These are phyloP conservation scores for Ceratosolen fusciceps DNA, from an alignment of 1,140 invertebrate species.

Conservation along the genomic window DNA sequence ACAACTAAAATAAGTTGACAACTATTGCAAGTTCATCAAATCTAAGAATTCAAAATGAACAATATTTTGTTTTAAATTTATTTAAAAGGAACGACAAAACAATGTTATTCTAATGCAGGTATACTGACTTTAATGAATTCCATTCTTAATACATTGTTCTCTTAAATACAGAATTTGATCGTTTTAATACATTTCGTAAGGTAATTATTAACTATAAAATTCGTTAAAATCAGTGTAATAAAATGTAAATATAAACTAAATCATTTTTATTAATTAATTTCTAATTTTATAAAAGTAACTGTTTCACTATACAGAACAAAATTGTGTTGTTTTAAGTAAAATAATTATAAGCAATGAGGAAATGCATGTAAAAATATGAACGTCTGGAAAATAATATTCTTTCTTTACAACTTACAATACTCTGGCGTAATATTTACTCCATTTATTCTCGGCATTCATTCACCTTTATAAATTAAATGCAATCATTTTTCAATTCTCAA, in stretches of 20 bases:
- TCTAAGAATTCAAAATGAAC: constrained; percentile 23
- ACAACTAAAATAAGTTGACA: constrained; percentile 37
- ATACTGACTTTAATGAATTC: constrained; percentile 37
- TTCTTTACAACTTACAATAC: constrained; percentile 43
- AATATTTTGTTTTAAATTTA: constrained; percentile 1
- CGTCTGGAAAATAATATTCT: constrained; percentile 45
- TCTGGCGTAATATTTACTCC: constrained; percentile 30
- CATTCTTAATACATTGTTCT: background rate
- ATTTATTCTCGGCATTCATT: constrained; percentile 40
- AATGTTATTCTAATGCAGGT: constrained; percentile 21
- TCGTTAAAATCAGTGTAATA: constrained; percentile 40
- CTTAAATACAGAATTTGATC: constrained; percentile 1
- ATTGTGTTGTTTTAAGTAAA: constrained; percentile 41
- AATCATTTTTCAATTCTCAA: constrained; percentile 43
- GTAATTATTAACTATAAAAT: constrained; percentile 17
- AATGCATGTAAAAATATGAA: constrained; percentile 45
- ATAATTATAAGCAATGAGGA: constrained; percentile 42
- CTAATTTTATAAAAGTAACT: constrained; percentile 48
- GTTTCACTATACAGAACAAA: constrained; percentile 48
- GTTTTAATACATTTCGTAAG: background rate
- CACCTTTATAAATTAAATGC: constrained; percentile 47
- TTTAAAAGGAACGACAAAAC: constrained; percentile 28
- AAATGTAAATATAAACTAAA: constrained; percentile 34
- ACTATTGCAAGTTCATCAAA: constrained; percentile 33
- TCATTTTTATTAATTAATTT: constrained; percentile 40